These are phyloP conservation scores for Psylliodes chrysocephalus DNA, from an alignment of 2,888 invertebrate species.

Conservation along the genomic window DNA sequence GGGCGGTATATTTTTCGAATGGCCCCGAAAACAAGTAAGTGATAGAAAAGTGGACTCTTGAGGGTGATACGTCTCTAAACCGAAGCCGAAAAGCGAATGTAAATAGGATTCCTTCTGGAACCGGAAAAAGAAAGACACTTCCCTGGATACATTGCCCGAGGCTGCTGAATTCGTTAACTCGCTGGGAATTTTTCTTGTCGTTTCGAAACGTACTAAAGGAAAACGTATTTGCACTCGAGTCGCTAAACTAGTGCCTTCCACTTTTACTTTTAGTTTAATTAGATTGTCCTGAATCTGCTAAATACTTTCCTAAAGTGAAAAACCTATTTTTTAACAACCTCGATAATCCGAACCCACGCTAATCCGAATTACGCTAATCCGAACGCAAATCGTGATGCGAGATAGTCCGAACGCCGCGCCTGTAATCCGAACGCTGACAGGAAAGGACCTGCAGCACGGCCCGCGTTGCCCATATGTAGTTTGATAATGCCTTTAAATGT, in stretches of 20 bases:
- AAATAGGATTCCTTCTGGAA: conserved; percentile 52
- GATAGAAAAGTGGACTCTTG: conserved; percentile 56
- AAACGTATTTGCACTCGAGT: not conserved
- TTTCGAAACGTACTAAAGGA: not conserved
- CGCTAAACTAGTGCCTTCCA: not conserved
- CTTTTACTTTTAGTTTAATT: no score
- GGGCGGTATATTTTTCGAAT: conserved; percentile 53
- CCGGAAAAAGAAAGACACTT: conserved; percentile 30
- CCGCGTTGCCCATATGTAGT: no score
- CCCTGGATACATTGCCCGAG: conserved; percentile 31
- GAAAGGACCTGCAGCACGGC: no score
- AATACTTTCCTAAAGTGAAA: no score
- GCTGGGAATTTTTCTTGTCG: conserved; percentile 6
- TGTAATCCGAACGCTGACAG: no score
- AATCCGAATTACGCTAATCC: no score
- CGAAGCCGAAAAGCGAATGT: conserved; percentile 54
- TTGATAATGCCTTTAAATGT: no score
- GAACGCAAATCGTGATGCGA: no score
- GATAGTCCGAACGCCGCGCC: no score
- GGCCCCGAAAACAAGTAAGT: conserved; percentile 57
- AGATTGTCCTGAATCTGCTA: no score
- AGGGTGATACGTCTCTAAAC: conserved; percentile 52
- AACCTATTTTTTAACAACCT: no score
- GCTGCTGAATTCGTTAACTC: conserved; percentile 46
- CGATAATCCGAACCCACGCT: no score